Base-by-base conservation (phyloP, 2,113 vertebrate species). In the Aegithalos caudatus region DNA sequence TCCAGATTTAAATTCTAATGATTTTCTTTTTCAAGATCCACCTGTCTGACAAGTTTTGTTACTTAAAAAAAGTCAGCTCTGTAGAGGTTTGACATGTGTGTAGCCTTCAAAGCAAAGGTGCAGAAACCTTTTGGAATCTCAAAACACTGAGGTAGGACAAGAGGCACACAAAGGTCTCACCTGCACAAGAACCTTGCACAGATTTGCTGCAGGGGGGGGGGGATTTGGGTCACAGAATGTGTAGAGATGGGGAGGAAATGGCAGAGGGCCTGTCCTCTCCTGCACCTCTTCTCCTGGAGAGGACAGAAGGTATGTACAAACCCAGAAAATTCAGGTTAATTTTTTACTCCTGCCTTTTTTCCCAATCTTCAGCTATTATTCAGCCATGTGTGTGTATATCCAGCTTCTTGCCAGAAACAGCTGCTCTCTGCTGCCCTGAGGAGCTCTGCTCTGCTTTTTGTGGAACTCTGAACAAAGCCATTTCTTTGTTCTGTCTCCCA, bases 21-120 rank as follows among this genome's bases (percentile, higher is more conserved):
- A 66, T 80, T 91, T 85, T 88, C 35, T 69, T 65, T 90, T 86
- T 93, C 71, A 76, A 71, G 91, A 93, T 66, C 71, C 67, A 83
- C 91, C 84, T 45, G 77, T 82, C 77, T 3, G 5, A 89, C 88
- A 50, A 86, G 81, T 86, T 93, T 76, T 71, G 38, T 80, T 64
- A 28, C 66, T 67, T 88, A 31, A 4, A 86, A 40, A 57, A 71
- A 54, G 12, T 71, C 66, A 71, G 37, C 84, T 88, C 42, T 54
- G 47, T 21, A 31, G 61, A 96, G 50, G 37, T 40, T 44, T 82
- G 81, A 67, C 9, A 2, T 21, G 44, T 24, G 21, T 71, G 19
- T 14, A 31, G 31, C 51, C 86, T 66, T 91, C 23, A 35, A 79
- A 86, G 42, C 21, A 62, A 71, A 64, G 31, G 31, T 29, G 51